Base-by-base conservation (phyloP, 92 coral and sea anemone species). In the Phenganax marumi region DNA sequence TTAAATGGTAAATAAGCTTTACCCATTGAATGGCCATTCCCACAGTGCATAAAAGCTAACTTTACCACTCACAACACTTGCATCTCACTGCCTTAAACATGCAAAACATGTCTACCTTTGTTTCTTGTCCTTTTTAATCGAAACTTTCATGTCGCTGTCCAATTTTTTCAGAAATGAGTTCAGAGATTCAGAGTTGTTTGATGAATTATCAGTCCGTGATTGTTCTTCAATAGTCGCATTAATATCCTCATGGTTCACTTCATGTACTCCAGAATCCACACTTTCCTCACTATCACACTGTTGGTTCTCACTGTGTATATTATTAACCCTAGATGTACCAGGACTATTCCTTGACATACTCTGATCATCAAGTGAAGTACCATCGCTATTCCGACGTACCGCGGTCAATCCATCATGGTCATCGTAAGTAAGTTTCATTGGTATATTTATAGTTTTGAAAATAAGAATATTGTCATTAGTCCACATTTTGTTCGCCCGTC, bases 401-500 rank as follows among this genome's bases (percentile, higher is more conserved):
- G 43, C 43, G 2, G 43, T 33, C 43, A 33, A 33, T 33, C 43
- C 87, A 21, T 81, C 87, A 21, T 81, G 54, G 74, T 86, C 81
- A 51, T 62, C 52, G 8, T 87, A 85, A 8, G 88, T 89, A 23
- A 84, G 73, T 84, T 76, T 90, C 7, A 95, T 85, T 16, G 98
- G 98, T 68, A 95, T 88, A 84, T 91, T 92, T 75, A 95, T 69
- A 26, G 89, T 91, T 55, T 91, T 92, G 53, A 85, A 85, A 49
- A 80, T 74, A 69, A 89, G 96, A 48, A 95, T 91, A 72, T 92
- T 92, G 80, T 95, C 98, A 91, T 89, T 90, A 19, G 97, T 85
- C 98, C 98, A 95, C 48, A 95, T 70, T 70, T 91, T 95, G 91
- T 95, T 95, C 3, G 85, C 89, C 56, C 97, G 86, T 80, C 91